Percentiles rank a stretch among this genome's conserved stretches.
phyloP scores from a whole-genome alignment of 2,797 vertebrate species.

The Scyliorhinus canicula region DNA sequence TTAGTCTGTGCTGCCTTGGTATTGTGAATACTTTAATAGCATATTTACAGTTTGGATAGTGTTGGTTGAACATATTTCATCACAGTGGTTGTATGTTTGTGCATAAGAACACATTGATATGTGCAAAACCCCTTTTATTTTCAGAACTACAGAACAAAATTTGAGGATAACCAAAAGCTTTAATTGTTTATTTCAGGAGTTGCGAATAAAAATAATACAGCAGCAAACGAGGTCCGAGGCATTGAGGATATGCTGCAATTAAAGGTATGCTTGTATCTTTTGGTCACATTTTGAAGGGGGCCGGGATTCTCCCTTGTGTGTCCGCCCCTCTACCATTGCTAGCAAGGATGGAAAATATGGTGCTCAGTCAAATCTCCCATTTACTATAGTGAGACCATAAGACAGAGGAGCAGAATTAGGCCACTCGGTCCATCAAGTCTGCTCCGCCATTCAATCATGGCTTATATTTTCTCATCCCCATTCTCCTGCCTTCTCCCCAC shows the following conservation, averaged over 20 bases:
- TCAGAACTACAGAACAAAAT: neutral
- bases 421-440: too few relatives aligned
- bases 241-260: constrained; percentile 66
- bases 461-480: too few relatives aligned
- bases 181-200: constrained; percentile 65
- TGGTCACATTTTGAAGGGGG: neutral
- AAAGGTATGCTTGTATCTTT: constrained; percentile 64
- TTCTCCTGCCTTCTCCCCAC: too few relatives aligned
- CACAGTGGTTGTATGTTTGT: neutral
- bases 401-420: too few relatives aligned
- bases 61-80: neutral
- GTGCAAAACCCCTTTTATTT: neutral
- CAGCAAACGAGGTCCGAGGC: constrained; percentile 56
- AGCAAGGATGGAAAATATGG: too few relatives aligned
- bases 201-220: constrained; percentile 57
- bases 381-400: too few relatives aligned
- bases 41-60: neutral
- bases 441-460: too few relatives aligned
- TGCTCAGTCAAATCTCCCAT: too few relatives aligned
- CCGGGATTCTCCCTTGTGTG: too few relatives aligned
- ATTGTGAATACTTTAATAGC: neutral
- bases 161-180: constrained; percentile 43
- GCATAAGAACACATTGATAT: neutral
- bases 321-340: too few relatives aligned
- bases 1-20: too few relatives aligned